phyloP scores from a whole-genome alignment of 2,113 vertebrate genomes.

The Arenaria interpres region DNA sequence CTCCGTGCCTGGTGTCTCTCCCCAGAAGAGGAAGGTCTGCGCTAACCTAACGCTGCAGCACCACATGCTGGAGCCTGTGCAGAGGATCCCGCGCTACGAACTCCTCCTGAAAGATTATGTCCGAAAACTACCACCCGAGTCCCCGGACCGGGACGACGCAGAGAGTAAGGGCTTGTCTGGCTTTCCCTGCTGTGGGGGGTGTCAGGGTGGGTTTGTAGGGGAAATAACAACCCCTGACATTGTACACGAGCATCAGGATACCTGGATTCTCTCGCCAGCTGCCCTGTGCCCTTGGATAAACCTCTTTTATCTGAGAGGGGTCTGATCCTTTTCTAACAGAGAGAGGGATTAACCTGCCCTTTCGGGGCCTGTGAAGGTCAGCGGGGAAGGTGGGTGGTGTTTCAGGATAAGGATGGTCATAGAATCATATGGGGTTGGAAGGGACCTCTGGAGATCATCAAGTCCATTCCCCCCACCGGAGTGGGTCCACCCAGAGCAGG shows the following conservation, averaged over 20 bases:
- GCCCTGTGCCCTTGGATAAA: background rate
- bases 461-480: too few species aligned
- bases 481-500: too few species aligned
- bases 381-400: background rate
- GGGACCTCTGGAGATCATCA: too few species aligned
- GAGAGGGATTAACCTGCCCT: background rate
- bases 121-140: slow-evolving; percentile 77
- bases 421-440: too few species aligned
- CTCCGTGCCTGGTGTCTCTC: background rate
- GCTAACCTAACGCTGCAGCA: slow-evolving; percentile 81
- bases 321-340: background rate
- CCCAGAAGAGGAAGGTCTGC: slow-evolving; percentile 79
- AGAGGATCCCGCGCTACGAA: slow-evolving; percentile 89
- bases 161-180: slow-evolving; percentile 74
- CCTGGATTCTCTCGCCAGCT: background rate
- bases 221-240: background rate
- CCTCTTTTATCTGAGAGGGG: background rate
- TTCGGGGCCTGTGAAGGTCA: background rate
- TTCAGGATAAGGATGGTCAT: background rate
- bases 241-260: background rate
- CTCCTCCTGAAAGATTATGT: slow-evolving; percentile 89
- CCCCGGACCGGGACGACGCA: slow-evolving; percentile 75
- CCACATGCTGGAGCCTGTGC: slow-evolving; percentile 88
- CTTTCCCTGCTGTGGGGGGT: background rate
- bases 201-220: background rate